Evolutionary conservation across 1,140 invertebrate genomes (phyloP).

Genomic region (Diorhabda elongata): DNA sequence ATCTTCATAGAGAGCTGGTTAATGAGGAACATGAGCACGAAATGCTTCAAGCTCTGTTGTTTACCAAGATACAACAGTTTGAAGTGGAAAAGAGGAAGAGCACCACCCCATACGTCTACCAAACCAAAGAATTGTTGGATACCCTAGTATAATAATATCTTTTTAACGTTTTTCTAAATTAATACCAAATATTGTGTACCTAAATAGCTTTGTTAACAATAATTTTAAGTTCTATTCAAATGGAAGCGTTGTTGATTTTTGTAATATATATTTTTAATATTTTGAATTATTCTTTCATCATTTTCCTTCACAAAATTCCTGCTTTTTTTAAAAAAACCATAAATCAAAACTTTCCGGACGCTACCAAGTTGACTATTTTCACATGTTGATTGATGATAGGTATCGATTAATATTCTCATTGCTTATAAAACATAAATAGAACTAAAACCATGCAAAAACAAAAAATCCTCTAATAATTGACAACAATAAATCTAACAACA

Average conservation of each 20-base stretch:
- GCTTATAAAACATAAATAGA: too few species aligned
- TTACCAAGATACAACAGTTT: slow-evolving; percentile 30
- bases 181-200: slow-evolving; percentile 46
- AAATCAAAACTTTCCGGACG: too few species aligned
- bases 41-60: slow-evolving; percentile 45
- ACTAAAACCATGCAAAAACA: too few species aligned
- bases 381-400: too few species aligned
- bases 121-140: slow-evolving; percentile 49
- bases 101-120: slow-evolving; percentile 29
- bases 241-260: neutral
- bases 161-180: slow-evolving; percentile 25
- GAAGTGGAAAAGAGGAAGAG: slow-evolving; percentile 17
- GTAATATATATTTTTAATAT: slow-evolving; percentile 1
- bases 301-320: too few species aligned
- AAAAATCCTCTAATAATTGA: too few species aligned
- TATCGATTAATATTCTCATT: too few species aligned
- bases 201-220: slow-evolving; percentile 31
- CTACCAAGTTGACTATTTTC: too few species aligned
- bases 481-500: too few species aligned
- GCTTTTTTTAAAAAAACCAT: too few species aligned
- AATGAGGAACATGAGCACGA: slow-evolving; percentile 57
- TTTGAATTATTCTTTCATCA: neutral
- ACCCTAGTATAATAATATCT: slow-evolving; percentile 43
- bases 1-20: slow-evolving; percentile 60
- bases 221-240: slow-evolving; percentile 1